Conservation (phyloP, 2,113 vertebrate species). For the Tamias sibiricus region DNA sequence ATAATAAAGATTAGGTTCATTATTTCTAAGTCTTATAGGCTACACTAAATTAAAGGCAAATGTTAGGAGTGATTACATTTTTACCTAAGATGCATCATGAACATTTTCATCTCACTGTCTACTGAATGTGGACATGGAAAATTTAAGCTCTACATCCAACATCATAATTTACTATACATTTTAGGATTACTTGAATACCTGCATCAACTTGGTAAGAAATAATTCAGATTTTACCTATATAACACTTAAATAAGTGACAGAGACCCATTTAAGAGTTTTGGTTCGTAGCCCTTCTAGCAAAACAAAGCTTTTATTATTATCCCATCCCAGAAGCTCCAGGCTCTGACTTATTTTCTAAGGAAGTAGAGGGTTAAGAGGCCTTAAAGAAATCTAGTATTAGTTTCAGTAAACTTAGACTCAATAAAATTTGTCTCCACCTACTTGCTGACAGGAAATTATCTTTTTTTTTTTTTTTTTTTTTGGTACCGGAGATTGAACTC, state of each 20-base stretch:
- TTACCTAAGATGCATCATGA: conserved; percentile 97
- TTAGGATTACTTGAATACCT: neutral
- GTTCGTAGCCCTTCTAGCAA: neutral
- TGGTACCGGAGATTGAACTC: too few species aligned
- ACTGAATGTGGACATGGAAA: neutral
- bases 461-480: too few species aligned
- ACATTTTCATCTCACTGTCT: neutral
- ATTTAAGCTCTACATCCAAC: neutral
- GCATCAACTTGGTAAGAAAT: neutral
- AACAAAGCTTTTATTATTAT: neutral
- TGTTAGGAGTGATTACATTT: conserved; percentile 59
- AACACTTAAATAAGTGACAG: conserved; percentile 11
- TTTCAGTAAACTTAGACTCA: neutral
- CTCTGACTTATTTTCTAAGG: neutral
- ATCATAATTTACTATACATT: neutral
- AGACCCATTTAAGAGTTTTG: neutral
- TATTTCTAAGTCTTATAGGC: conserved; percentile 21
- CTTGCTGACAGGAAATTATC: conserved; percentile 26
- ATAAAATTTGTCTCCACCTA: neutral
- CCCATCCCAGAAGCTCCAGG: neutral
- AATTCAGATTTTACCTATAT: conserved; percentile 1
- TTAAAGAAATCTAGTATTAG: neutral
- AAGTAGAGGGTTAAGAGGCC: neutral
- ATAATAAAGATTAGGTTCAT: neutral
- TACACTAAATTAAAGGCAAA: conserved; percentile 15